phyloP scores from a whole-genome alignment of 2,888 invertebrate species.

The Trileptium ribeirensis region DNA sequence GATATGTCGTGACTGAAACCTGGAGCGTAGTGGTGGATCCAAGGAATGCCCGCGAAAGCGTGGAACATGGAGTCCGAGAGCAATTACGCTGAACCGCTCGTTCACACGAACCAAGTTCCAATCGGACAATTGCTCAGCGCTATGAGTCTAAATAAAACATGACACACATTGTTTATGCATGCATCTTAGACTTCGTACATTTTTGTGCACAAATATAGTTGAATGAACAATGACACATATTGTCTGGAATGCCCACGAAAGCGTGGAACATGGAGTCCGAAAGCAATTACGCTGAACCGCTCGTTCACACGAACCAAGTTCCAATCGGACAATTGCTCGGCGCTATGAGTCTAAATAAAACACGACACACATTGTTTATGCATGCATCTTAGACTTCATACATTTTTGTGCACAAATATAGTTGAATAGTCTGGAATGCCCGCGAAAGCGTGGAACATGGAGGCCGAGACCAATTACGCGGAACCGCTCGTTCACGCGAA shows the following conservation, averaged over 20 bases:
- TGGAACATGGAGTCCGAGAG: constrained; percentile 81
- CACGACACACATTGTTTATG: too few species aligned
- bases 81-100: constrained; percentile 84
- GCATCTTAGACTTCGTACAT: too few species aligned
- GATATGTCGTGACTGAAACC: constrained; percentile 86
- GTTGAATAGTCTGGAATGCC: too few species aligned
- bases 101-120: constrained; percentile 87
- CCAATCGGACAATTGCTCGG: constrained; percentile 6
- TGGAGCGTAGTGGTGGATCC: constrained; percentile 85
- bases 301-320: constrained; percentile 77
- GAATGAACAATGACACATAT: too few species aligned
- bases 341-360: neutral
- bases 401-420: neutral
- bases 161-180: too few species aligned
- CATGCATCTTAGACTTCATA: too few species aligned
- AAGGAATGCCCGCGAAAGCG: constrained; percentile 81
- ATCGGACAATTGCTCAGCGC: constrained; percentile 66
- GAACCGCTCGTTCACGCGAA: constrained; percentile 84
- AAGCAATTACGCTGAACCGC: constrained; percentile 80
- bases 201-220: too few species aligned
- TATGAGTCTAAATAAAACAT: constrained; percentile 64
- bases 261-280: constrained; percentile 79
- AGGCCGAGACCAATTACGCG: constrained; percentile 84
- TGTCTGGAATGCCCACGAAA: constrained; percentile 85
- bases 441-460: constrained; percentile 76